Evolutionary conservation across 2,797 vertebrate genomes (phyloP), one percentile per base, ranked within the genome.

Genomic region (Hafferia zeledoni): DNA sequence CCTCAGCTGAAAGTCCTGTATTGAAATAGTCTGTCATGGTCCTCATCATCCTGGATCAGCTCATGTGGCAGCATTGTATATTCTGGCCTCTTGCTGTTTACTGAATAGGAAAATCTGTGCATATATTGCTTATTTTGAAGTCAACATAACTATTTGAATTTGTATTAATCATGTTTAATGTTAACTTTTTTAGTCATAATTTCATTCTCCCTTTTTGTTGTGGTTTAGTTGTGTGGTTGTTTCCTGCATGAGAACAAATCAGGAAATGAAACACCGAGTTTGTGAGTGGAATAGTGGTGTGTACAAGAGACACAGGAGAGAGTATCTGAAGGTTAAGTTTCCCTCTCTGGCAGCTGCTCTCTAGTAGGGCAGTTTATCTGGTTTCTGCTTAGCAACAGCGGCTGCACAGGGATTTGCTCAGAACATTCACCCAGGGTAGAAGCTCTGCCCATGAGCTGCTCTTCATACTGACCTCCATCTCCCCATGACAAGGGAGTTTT

Each of bases 331-430:
- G 70, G 47, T 94, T 92, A 78, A 72, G 27, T 79, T 87, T 94
- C 30, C 17, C 30, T 84, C 77, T 79, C 63, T 89, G 87, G 55
- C 74, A 96, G 55, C 86, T 83, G 85, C 35, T 86, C 17, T 86
- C 5, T 71, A 64, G 60, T 44, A 86, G 57, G 81, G 35, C 57
- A 90, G 67, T 67, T 93, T 93, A 83, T 89, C 87, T 95, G 39
- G 24, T 84, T 94, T 91, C 85, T 91, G 80, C 89, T 53, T 86
- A 93, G 93, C 79, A 90, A 82, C 70, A 88, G 52, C 18, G 11
- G 17, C 74, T 59, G 35, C 46, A 24, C 44, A 67, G 59, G 37
- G 74, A 49, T 90, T 91, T 95, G 37, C 37, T 86, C 25, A 49
- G 77, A 74, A 47, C 49, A 31, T 52, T 87, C 67, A 88, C 70